Evolutionary conservation across 2,113 vertebrate species (phyloP).

Genomic region (Pseudopipra pipra): DNA sequence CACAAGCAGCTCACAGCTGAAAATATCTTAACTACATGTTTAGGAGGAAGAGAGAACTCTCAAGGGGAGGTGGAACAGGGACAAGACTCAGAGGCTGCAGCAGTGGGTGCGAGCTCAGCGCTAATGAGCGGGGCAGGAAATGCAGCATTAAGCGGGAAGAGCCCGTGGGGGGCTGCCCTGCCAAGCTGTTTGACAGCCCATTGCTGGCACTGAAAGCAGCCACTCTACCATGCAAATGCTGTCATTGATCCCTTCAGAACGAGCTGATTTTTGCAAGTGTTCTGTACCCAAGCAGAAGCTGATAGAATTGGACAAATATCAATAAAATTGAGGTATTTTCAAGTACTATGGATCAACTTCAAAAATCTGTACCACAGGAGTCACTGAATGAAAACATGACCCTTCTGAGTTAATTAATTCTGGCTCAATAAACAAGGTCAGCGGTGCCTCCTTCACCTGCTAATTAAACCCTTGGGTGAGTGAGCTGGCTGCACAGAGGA

Average conservation of each 20-base stretch:
- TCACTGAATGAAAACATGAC: neutral
- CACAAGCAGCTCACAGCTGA: neutral
- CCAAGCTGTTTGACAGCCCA: neutral
- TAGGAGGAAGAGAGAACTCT: neutral
- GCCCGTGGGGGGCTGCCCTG: neutral
- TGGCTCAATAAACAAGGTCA: constrained; percentile 2
- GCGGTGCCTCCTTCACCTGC: constrained; percentile 2
- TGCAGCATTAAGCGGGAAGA: neutral
- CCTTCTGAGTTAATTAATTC: constrained; percentile 30
- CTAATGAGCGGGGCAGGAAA: neutral
- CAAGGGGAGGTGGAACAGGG: neutral
- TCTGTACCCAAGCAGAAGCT: neutral
- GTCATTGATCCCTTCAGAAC: neutral
- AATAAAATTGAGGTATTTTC: neutral
- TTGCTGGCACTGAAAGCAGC: neutral
- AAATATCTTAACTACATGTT: neutral
- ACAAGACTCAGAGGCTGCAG: neutral
- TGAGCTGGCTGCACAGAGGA: neutral
- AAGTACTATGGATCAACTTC: neutral
- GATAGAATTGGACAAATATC: neutral
- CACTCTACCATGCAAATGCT: neutral
- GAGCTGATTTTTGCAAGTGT: neutral
- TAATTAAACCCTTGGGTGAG: neutral
- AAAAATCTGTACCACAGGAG: neutral
- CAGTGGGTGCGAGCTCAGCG: neutral